phyloP scores from a whole-genome alignment of 2,113 vertebrate species.

The Podiceps cristatus region DNA sequence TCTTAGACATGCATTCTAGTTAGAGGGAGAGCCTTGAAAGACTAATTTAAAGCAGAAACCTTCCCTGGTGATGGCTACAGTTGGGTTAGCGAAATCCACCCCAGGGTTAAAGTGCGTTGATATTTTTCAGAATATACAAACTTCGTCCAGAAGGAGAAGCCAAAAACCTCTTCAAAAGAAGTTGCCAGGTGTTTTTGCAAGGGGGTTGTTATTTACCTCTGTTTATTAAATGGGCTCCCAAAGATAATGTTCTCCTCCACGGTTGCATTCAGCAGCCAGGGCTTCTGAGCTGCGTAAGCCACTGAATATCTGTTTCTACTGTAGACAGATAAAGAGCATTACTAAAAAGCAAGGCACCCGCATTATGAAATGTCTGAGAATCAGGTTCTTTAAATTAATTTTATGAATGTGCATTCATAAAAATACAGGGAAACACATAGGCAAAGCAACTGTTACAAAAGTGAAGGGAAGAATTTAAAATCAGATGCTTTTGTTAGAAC shows the following conservation, averaged over 20 bases:
- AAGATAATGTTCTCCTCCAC: constrained; percentile 99
- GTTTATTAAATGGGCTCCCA: constrained; percentile 93
- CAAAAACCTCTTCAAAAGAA: background rate
- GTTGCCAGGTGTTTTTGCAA: background rate
- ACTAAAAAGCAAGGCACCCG: background rate
- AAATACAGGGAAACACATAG: background rate
- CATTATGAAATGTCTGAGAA: background rate
- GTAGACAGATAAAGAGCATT: background rate
- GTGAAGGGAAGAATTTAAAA: constrained; percentile 16
- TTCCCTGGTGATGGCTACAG: background rate
- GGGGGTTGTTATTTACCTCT: constrained; percentile 80
- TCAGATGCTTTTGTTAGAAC: constrained; percentile 31
- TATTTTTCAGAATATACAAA: background rate
- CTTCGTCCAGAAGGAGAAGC: background rate
- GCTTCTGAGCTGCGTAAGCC: constrained; percentile 96
- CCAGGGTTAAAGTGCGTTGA: background rate
- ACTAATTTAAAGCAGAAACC: background rate
- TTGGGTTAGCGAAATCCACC: background rate
- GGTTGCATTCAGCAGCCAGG: constrained; percentile 96
- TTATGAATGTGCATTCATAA: background rate
- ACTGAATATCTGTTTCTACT: constrained; percentile 94
- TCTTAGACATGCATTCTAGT: background rate
- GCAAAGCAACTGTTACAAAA: constrained; percentile 3
- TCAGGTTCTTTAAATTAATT: background rate
- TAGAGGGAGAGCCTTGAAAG: background rate